Evolutionary conservation across 2,797 vertebrate genomes (phyloP), one percentile per base, ranked within the genome.

Genomic region (Centroberyx gerrardi): DNA sequence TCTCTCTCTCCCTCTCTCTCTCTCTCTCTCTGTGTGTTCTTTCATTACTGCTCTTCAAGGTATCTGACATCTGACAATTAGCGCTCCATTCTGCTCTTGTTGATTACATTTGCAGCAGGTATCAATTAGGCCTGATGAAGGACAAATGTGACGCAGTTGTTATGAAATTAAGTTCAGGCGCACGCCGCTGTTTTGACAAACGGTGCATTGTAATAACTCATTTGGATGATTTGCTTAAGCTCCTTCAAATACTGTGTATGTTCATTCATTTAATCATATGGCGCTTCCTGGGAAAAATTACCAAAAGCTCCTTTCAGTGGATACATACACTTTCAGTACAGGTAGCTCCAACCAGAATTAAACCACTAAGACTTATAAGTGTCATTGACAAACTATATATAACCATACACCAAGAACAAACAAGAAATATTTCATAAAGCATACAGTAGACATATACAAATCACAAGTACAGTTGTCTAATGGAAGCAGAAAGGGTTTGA

Each of bases 71-170:
- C 73, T 82, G 67, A 76, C 64, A 84, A 81, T 85, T 82, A 71
- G 56, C 65, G 65, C 59, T 61, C 54, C 75, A 64, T 72, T 89
- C 54, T 65, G 72, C 79, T 81, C 65, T 54, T 63, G 76, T 70
- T 87, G 80, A 89, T 88, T 78, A 29, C 76, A 76, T 84, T 77
- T 87, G 56, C 69, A 73, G 81, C 68, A 88, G 78, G 83, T 88
- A 86, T 82, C 86, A 89, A 88, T 92, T 80, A 87, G 58, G 70
- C 74, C 22, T 8, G 27, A 67, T 81, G 46, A 80, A 62, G 28
- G 48, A 80, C 48, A 65, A 71, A 80, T 78, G 62, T 81, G n/a
- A 71, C 75, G 68, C 74, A 67, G 84, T 69, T 75, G 60, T 74
- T 81, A 51, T 69, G 66, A 68, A 88, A 86, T 83, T 71, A 82